Percentiles rank a stretch among this genome's conserved stretches.
These are phyloP conservation scores for Muschampia plurimacula DNA, from an alignment of 2,888 invertebrate genomes.

Conservation along the genomic window DNA sequence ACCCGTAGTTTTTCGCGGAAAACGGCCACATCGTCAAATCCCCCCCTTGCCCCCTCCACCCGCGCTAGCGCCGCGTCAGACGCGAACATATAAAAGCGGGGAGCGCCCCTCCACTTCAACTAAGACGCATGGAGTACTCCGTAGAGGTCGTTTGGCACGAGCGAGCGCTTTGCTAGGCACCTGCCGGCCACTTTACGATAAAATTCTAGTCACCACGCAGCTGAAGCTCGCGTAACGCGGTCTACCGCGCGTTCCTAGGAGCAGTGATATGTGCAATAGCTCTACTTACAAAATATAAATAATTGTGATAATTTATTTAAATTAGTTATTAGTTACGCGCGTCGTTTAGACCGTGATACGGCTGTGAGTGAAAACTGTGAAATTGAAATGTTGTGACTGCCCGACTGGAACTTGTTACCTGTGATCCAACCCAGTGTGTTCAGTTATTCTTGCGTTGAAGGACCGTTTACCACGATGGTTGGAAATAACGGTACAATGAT, in stretches of 20 bases:
- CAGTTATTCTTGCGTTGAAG: conserved; percentile 78
- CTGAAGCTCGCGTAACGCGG: conserved; percentile 81
- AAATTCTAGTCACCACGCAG: conserved; percentile 85
- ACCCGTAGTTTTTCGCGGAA: conserved; percentile 82
- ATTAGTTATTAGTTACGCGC: conserved; percentile 79
- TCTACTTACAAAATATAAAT: conserved; percentile 68
- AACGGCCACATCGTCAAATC: conserved; percentile 74
- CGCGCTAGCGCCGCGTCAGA: conserved; percentile 71
- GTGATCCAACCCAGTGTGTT: conserved; percentile 81
- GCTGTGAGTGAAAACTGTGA: conserved; percentile 84
- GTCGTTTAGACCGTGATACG: conserved; percentile 75
- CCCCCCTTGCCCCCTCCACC: conserved; percentile 51
- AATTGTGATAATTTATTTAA: conserved; percentile 84
- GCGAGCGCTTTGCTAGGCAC: conserved; percentile 87
- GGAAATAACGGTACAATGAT: conserved; percentile 94
- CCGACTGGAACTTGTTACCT: conserved; percentile 82
- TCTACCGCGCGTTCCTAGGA: conserved; percentile 83
- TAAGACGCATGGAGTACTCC: conserved; percentile 87
- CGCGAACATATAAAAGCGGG: conserved; percentile 77
- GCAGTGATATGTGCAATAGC: conserved; percentile 85
- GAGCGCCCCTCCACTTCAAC: conserved; percentile 81
- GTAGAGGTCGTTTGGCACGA: conserved; percentile 87
- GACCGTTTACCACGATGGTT: conserved; percentile 88
- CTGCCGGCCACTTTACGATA: conserved; percentile 84
- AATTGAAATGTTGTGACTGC: conserved; percentile 83